phyloP scores from a whole-genome alignment of 2,888 invertebrate genomes.

The Mimas tiliae region DNA sequence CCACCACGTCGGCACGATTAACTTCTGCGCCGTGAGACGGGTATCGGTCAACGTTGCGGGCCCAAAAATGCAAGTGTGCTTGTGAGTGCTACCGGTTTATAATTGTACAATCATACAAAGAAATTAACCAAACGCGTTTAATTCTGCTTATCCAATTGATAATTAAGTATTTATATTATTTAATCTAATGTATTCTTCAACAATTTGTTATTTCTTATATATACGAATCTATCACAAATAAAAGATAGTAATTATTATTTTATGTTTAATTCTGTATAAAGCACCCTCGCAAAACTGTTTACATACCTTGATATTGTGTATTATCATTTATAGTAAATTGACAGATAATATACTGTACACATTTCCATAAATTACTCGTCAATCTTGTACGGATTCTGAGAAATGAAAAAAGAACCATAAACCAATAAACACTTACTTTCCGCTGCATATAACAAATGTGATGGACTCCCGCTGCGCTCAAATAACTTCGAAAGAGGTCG shows the following conservation, averaged over 20 bases:
- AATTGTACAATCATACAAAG: neutral
- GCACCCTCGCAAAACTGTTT: no score
- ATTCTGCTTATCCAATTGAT: no score
- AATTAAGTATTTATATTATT: no score
- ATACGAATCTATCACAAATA: no score
- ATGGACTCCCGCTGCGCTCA: conserved; percentile 75
- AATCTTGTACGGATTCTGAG: conserved; percentile 59
- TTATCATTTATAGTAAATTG: conserved; percentile 20
- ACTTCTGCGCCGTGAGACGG: conserved; percentile 66
- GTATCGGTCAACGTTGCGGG: conserved; percentile 39
- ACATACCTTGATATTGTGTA: no score
- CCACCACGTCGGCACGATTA: conserved; percentile 73
- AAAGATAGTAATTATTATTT: no score
- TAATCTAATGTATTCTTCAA: no score
- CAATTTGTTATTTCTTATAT: no score
- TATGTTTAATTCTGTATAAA: no score
- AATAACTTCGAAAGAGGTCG: conserved; percentile 75
- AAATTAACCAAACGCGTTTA: neutral
- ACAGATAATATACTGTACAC: conserved; percentile 37
- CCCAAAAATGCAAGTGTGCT: neutral
- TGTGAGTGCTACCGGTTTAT: neutral
- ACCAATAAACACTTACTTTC: conserved; percentile 74
- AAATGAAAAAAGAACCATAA: conserved; percentile 61
- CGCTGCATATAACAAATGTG: conserved; percentile 64
- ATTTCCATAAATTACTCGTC: conserved; percentile 61